Conservation (phyloP, 2,113 vertebrate genomes). For the Charadrius vociferus region DNA sequence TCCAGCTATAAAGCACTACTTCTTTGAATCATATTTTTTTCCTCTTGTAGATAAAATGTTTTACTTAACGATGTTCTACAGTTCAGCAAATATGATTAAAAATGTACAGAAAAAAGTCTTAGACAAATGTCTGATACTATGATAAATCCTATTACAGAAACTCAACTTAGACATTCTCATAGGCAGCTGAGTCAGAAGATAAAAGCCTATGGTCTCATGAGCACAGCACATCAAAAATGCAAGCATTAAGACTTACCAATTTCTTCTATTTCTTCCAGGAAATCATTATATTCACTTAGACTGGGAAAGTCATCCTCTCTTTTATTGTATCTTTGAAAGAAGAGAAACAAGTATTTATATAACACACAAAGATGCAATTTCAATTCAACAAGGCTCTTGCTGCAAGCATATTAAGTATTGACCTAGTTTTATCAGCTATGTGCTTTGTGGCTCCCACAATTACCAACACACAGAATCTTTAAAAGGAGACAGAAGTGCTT, state of each 20-base stretch:
- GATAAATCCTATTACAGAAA: constrained; percentile 47
- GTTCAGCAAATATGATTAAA: constrained; percentile 39
- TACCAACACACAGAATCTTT: not conserved
- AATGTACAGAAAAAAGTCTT: constrained; percentile 1
- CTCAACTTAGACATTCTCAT: not conserved
- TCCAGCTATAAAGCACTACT: not conserved
- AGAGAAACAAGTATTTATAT: constrained; percentile 19
- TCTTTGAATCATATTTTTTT: not conserved
- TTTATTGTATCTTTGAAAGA: constrained; percentile 92
- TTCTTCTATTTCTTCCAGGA: constrained; percentile 94
- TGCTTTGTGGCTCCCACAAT: not conserved
- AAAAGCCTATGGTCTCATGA: constrained; percentile 33
- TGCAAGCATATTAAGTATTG: not conserved
- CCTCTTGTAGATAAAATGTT: constrained; percentile 41
- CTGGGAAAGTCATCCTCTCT: constrained; percentile 91
- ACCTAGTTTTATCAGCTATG: not conserved
- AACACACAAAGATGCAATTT: not conserved
- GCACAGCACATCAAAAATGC: constrained; percentile 29
- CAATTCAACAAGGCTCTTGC: not conserved
- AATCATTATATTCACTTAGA: constrained; percentile 93
- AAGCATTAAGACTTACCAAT: constrained; percentile 84
- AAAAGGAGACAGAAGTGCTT: not conserved
- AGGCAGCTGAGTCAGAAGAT: constrained; percentile 33
- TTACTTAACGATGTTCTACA: constrained; percentile 1
- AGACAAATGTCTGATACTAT: constrained; percentile 31